Evolutionary conservation across 92 coral and sea anemone species (phyloP).

Genomic region (Hydrozoanthus gracilis): DNA sequence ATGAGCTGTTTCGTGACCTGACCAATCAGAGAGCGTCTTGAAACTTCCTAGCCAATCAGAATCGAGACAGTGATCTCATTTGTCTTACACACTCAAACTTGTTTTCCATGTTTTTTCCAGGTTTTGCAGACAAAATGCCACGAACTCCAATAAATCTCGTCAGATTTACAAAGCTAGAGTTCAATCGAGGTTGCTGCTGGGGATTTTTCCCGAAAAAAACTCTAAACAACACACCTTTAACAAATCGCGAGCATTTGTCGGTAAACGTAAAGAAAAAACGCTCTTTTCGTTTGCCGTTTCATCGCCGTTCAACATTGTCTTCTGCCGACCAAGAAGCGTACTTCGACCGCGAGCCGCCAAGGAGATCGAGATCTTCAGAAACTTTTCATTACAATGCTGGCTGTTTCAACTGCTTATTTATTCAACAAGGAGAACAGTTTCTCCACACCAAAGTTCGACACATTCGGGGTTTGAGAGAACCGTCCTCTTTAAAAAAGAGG

Average conservation of each 20-base stretch:
- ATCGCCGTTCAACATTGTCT: neutral
- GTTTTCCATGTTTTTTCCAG: slow-evolving; percentile 18
- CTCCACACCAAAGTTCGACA: slow-evolving; percentile 3
- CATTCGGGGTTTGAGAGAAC: slow-evolving; percentile 41
- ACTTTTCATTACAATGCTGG: slow-evolving; percentile 12
- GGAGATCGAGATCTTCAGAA: neutral
- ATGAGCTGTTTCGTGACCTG: neutral
- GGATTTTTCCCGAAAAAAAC: neutral
- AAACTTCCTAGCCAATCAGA: neutral
- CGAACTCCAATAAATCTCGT: neutral
- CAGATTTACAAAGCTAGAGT: neutral
- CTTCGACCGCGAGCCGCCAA: neutral
- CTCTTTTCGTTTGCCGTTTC: slow-evolving; percentile 28
- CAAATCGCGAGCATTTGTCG: neutral
- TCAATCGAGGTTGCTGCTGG: neutral
- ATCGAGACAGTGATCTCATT: neutral
- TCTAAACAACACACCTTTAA: neutral
- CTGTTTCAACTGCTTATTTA: neutral
- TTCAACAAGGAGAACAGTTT: slow-evolving; percentile 18
- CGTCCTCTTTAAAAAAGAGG: slow-evolving; percentile 48
- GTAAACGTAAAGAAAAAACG: slow-evolving; percentile 1
- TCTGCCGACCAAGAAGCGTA: neutral
- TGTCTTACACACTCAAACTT: neutral
- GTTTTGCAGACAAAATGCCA: slow-evolving; percentile 7
- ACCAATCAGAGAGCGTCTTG: neutral